Evolutionary conservation across 2,797 vertebrate species (phyloP).

Genomic region (Cyprinodon diabolis): DNA sequence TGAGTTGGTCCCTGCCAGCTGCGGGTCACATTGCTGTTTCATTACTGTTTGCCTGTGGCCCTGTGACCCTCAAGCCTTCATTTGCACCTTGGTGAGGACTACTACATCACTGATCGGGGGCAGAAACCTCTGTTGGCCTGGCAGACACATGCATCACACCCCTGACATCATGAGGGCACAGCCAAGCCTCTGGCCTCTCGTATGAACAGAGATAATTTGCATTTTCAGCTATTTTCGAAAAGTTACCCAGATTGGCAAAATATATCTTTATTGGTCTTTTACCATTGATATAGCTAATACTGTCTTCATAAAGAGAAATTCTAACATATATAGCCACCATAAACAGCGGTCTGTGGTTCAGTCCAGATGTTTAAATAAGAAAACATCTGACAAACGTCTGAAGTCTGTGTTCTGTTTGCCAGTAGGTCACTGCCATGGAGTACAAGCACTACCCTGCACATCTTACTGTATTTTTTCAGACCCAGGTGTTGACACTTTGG

Average conservation of each 20-base stretch:
- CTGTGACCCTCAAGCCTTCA: conserved; percentile 77
- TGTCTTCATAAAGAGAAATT: neutral
- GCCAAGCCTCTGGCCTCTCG: conserved; percentile 16
- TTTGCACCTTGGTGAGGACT: conserved; percentile 82
- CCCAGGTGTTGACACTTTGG: conserved; percentile 25
- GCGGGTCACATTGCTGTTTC: conserved; percentile 78
- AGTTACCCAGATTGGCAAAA: neutral
- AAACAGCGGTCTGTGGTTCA: neutral
- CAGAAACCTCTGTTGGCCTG: conserved; percentile 42
- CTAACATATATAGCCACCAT: neutral
- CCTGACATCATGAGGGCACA: conserved; percentile 53
- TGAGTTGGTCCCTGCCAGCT: conserved; percentile 61
- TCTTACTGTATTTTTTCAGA: neutral
- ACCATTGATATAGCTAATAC: neutral
- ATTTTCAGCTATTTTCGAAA: neutral
- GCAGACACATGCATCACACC: conserved; percentile 63
- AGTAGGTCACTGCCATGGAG: no score
- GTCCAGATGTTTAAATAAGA: neutral
- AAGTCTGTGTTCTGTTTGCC: neutral
- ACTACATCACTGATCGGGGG: conserved; percentile 74
- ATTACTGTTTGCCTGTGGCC: conserved; percentile 79
- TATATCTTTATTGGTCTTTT: neutral
- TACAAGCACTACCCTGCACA: neutral
- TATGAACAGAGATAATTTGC: conserved; percentile 9
- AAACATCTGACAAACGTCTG: neutral